Base-by-base conservation (phyloP, 1,140 invertebrate genomes). In the Anadara kagoshimensis region DNA sequence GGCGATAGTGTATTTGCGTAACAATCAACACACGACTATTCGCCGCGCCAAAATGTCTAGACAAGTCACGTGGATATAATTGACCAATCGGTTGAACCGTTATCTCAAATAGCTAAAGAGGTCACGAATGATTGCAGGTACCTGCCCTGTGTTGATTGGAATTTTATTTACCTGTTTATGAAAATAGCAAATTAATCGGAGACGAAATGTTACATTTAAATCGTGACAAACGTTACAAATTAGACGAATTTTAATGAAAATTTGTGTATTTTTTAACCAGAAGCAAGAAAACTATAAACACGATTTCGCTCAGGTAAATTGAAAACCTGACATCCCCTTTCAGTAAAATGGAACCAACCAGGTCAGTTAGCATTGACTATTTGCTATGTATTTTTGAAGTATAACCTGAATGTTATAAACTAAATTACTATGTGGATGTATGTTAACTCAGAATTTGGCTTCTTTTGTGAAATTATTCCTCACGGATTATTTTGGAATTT, bases 41-140 rank as follows among this genome's bases (percentile, higher is more conserved):
- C 41, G 78, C 81, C 82, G 85, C 85, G 85, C 85, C 86, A 84
- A 87, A 84, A 83, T 79, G 86, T 87, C 86, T 87, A 87, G 86
- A 87, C 83, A 74, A 56, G 22, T 77, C 86, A 87, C 79, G 84
- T 87, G 86, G 81, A 29, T 16, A n/a, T 59, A 61, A 57, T 75
- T 53, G 69, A 75, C 84, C 86, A 87, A 86, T 84, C 75, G 73
- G 61, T 64, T 63, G 72, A 49, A 65, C 63, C 49, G 69, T 74
- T 75, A 72, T 78, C 70, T 74, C 74, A 65, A 70, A 57, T 62
- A 62, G 56, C 66, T 45, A 72, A 68, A 66, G 68, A 73, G 64
- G 62, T 62, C 43, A 63, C 57, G 63, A 63, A 70, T 64, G 29
- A 36, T 70, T 66, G 62, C 54, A 66, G 56, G 73, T 70, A 75